Conservation (phyloP, 2,113 vertebrate genomes). For the Pelvicachromis taeniatus region DNA sequence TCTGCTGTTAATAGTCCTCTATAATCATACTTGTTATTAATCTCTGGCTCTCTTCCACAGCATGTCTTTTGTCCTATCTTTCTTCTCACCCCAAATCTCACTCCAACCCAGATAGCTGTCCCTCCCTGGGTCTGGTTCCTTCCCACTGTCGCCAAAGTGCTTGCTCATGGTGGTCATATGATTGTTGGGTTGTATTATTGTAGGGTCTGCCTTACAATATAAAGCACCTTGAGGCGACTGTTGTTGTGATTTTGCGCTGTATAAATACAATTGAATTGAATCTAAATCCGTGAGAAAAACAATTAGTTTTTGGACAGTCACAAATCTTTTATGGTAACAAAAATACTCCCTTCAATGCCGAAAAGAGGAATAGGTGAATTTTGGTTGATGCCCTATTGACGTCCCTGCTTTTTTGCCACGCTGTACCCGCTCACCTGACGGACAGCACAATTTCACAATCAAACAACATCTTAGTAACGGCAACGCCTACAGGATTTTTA, state of each 20-base stretch:
- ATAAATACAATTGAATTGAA: not conserved
- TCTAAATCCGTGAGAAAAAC: not conserved
- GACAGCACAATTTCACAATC: not conserved
- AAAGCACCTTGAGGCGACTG: not conserved
- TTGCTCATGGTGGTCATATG: not conserved
- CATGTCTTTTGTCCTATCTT: not conserved
- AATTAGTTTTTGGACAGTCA: not conserved
- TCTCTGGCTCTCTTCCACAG: not conserved
- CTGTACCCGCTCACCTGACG: slow-evolving; percentile 20
- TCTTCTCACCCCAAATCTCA: no score
- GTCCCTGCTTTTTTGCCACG: not conserved
- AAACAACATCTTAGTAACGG: not conserved
- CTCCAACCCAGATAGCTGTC: not conserved
- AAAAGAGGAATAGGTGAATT: not conserved
- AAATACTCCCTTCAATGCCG: not conserved
- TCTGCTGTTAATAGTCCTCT: not conserved
- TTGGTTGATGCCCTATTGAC: not conserved
- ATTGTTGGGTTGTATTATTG: not conserved
- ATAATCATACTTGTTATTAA: not conserved
- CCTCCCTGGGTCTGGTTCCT: not conserved
- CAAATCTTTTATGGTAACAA: not conserved
- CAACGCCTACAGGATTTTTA: not conserved
- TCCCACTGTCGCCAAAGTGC: not conserved
- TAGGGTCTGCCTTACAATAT: not conserved
- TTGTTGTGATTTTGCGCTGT: not conserved